Conservation (phyloP, 2,888 invertebrate genomes). For the Megastigmus dorsalis region DNA sequence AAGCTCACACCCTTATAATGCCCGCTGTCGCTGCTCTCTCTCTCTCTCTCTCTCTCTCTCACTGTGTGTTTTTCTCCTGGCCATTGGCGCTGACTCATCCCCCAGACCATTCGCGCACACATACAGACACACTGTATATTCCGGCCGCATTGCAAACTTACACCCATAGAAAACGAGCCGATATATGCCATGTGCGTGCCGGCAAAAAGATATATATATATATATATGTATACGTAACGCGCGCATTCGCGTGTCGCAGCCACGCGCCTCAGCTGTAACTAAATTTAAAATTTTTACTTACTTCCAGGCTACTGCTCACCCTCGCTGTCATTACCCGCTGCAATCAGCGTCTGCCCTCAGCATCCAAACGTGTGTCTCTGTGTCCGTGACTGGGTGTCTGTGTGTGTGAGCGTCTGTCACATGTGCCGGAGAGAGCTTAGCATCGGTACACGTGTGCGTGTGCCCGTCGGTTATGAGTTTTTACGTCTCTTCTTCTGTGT, state of each 20-base stretch:
- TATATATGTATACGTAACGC: too few relatives aligned
- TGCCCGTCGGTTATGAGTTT: not conserved
- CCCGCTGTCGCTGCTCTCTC: slow-evolving; percentile 46
- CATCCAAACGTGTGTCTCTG: slow-evolving; percentile 56
- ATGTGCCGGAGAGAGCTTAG: too few relatives aligned
- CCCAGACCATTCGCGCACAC: slow-evolving; percentile 53
- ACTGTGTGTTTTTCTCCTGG: slow-evolving; percentile 15
- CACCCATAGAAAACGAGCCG: too few relatives aligned
- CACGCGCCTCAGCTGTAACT: slow-evolving; percentile 72
- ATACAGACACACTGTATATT: slow-evolving; percentile 49
- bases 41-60: not conserved
- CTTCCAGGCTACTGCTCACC: slow-evolving; percentile 75
- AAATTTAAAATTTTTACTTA: slow-evolving; percentile 75
- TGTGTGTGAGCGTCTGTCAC: too few relatives aligned
- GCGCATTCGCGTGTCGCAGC: slow-evolving; percentile 59
- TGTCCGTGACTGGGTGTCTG: slow-evolving; percentile 40
- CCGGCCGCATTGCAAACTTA: slow-evolving; percentile 67
- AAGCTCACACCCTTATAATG: slow-evolving; percentile 66
- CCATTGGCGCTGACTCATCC: slow-evolving; percentile 67
- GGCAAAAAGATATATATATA: slow-evolving; percentile 49
- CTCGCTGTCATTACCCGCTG: slow-evolving; percentile 73
- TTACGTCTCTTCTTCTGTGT: not conserved
- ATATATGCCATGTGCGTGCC: slow-evolving; percentile 57
- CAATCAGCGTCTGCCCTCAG: slow-evolving; percentile 68
- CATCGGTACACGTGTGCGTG: not conserved